Base-by-base conservation (phyloP, 1,140 invertebrate genomes). In the Oncopodura yosiiana region DNA sequence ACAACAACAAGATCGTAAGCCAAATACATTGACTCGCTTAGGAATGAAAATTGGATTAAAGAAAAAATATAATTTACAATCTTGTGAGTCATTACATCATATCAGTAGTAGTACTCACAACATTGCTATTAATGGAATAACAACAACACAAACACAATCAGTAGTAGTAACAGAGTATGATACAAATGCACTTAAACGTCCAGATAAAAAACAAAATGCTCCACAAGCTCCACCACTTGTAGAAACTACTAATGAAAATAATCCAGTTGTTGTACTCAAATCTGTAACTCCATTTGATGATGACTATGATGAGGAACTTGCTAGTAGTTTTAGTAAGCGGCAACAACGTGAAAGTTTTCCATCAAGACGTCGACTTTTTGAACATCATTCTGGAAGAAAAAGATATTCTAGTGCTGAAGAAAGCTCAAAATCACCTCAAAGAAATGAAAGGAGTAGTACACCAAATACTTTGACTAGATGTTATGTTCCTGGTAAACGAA, bases 51-150 rank as follows among this genome's bases (percentile, higher is more conserved):
- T 63, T 3, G 62, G 62, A 24, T 43, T 63, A 12, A 63, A 63
- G 38, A 51, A 37, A 30, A 63, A 63, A 49, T 63, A 63, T 39
- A 63, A 63, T 49, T 52, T 63, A 43, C 62, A 63, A 23, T 63
- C 62, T 9, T 63, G 62, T 42, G 62, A 63, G 29, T 58, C 55
- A 6, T 29, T 63, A 8, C 56, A 62, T 29, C 32, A 55, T 34
- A 49, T 11, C 5, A 49, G 11, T 32, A 32, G 32, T 30, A 29
- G 11, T 11, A 3, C 18, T 24, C 34, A 18, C 29, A 51, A 44
- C 5, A 9, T 9, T 3, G 3, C 16, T n/a, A 42, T 21, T 4
- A 19, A 24, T n/a, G 6, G 6, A 43, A 43, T 18, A 8, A 6
- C 8, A 42, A 21, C 24, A 5, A 29, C 4, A 36, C 19, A 4